Base-by-base conservation (phyloP, 1,140 invertebrate species). In the Lepidotrigona ventralis region DNA sequence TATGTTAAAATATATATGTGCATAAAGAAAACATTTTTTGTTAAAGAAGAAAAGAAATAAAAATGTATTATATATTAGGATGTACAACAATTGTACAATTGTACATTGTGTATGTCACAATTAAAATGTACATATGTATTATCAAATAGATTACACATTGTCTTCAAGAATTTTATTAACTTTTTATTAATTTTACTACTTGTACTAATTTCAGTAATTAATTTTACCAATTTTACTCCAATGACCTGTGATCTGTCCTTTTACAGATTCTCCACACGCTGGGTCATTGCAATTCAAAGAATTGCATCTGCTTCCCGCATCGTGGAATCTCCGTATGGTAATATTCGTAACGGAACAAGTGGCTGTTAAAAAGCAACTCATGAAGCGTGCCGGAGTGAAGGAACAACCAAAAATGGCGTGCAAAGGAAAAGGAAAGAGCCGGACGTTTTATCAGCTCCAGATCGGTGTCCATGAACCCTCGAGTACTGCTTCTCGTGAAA, bases 341-440 rank as follows among this genome's bases (percentile, higher is more conserved):
- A 83, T 87, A 87, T 88, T 76, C 79, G 83, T 87, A 88, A 88
- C 87, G 87, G 87, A 88, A 88, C 83, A 71, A 58, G 19, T 29
- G 68, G 39, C n/a, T 87, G 73, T 84, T 84, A 87, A 84, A 76
- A 75, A 71, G 51, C 46, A 71, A 4, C 53, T 15, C 63, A 11
- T 3, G 64, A 21, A n/a, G 26, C 64, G 73, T 53, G 63, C 68
- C 33, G 29, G 46, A 51, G 56, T 21, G 29, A 23, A 8, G 23
- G 64, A 69, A 51, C 60, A 21, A 54, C 74, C 73, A 69, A 70
- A 82, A 82, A 69, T 17, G 74, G 23, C 26, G 70, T 11, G 26
- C 29, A 39, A 66, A 77, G 12, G 58, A 46, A 46, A 33, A 19
- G 26, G 8, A 72, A 79, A 66, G 21, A 73, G 39, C 11, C 12